Evolutionary conservation across 1,140 invertebrate genomes (phyloP).

Genomic region (Drosophila arawakana): DNA sequence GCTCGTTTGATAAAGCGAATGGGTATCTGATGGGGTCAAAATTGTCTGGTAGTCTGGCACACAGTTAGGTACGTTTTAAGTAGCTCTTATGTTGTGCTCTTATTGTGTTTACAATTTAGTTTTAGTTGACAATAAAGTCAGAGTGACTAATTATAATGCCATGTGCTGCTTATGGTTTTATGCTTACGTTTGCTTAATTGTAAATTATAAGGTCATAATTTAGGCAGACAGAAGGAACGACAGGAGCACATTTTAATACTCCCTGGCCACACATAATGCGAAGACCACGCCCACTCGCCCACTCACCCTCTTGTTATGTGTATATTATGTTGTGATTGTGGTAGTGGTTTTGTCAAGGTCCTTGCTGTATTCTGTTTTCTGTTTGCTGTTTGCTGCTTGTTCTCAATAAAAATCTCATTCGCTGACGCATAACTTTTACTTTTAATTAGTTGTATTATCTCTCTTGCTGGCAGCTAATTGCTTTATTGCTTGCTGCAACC

Average conservation of each 20-base stretch:
- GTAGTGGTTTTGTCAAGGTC: slow-evolving; percentile 24
- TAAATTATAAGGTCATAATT: slow-evolving; percentile 80
- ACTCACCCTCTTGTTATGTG: slow-evolving; percentile 11
- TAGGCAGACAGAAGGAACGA: slow-evolving; percentile 30
- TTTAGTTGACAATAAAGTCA: slow-evolving; percentile 53
- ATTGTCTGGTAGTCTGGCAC: background rate
- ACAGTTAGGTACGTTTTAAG: slow-evolving; percentile 15
- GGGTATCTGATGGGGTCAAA: slow-evolving; percentile 60
- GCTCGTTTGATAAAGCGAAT: slow-evolving; percentile 33
- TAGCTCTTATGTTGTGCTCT: background rate
- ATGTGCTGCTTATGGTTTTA: slow-evolving; percentile 75
- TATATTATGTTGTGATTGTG: slow-evolving; percentile 8
- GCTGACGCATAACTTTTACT: slow-evolving; percentile 82
- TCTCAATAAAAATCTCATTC: slow-evolving; percentile 81
- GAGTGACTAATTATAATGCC: slow-evolving; percentile 62
- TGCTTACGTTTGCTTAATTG: slow-evolving; percentile 79
- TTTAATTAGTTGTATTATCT: slow-evolving; percentile 83
- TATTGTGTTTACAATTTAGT: slow-evolving; percentile 51
- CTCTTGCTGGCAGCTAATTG: slow-evolving; percentile 79
- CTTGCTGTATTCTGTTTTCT: slow-evolving; percentile 2
- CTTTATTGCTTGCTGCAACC: slow-evolving; percentile 66
- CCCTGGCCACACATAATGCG: slow-evolving; percentile 60
- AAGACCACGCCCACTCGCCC: slow-evolving; percentile 24
- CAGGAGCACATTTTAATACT: slow-evolving; percentile 70
- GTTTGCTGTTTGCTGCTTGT: slow-evolving; percentile 28